Percentiles rank a stretch among this genome's conserved stretches.
Evolutionary conservation across 2,888 invertebrate species (phyloP).

Genomic region (Ephialtes manifestator): DNA sequence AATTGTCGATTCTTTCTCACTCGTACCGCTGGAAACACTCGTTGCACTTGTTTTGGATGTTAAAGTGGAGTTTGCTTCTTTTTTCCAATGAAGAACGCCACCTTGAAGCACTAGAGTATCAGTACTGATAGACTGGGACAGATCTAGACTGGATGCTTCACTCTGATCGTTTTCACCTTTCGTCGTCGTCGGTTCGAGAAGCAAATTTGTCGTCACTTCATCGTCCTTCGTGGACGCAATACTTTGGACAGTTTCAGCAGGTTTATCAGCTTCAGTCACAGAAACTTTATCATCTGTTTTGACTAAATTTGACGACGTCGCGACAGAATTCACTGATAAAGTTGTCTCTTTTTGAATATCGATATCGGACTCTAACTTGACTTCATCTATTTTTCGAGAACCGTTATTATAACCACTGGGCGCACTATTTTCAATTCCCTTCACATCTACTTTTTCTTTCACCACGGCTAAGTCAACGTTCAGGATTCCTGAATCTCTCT

Average conservation of each 20-base stretch:
- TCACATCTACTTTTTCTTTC: background rate
- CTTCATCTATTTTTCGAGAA: background rate
- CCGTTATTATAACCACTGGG: background rate
- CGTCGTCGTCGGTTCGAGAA: background rate
- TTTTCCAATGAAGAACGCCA: constrained; percentile 80
- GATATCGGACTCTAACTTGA: background rate
- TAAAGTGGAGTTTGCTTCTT: constrained; percentile 60
- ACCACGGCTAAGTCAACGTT: constrained; percentile 22
- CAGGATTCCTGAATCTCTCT: constrained; percentile 51
- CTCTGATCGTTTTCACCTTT: constrained; percentile 25
- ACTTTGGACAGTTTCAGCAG: background rate
- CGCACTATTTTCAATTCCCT: background rate
- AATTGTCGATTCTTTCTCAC: constrained; percentile 24
- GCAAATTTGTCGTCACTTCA: background rate
- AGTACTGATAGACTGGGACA: constrained; percentile 78
- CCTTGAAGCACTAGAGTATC: constrained; percentile 82
- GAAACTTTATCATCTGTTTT: background rate
- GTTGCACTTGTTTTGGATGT: background rate
- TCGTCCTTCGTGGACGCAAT: background rate
- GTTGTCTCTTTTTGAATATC: background rate
- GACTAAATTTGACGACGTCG: background rate
- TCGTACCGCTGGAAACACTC: background rate
- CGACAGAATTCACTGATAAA: background rate
- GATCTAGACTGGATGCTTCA: constrained; percentile 50
- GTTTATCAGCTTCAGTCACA: background rate